A percentile compares a stretch with the other conserved stretches of the same genome.
phyloP scores from a whole-genome alignment of 2,797 vertebrate genomes.

The Pseudochaenichthys georgianus region DNA sequence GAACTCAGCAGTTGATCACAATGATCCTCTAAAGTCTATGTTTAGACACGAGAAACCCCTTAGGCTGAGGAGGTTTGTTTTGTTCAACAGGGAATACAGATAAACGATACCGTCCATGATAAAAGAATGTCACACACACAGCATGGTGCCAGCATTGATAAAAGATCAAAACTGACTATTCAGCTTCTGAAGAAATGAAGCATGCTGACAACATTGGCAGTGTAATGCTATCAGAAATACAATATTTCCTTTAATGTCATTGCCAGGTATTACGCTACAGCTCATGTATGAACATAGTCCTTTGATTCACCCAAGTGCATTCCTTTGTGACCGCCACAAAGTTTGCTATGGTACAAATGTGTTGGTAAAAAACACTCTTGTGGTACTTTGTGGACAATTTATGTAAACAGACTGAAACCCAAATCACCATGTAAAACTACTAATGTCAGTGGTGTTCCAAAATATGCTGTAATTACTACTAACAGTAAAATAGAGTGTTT shows the following conservation, averaged over 20 bases:
- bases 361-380: slow-evolving; percentile 30
- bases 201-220: slow-evolving; percentile 52
- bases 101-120: slow-evolving; percentile 63
- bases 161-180: slow-evolving; percentile 67
- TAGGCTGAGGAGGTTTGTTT: slow-evolving; percentile 71
- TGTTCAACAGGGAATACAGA: slow-evolving; percentile 69
- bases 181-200: slow-evolving; percentile 55
- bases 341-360: slow-evolving; percentile 19
- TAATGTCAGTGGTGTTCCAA: slow-evolving; percentile 28
- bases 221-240: slow-evolving; percentile 28
- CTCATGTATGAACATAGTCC: slow-evolving; percentile 2
- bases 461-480: slow-evolving; percentile 20
- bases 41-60: slow-evolving; percentile 70
- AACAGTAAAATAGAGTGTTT: slow-evolving; percentile 8
- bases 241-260: slow-evolving; percentile 41
- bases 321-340: slow-evolving; percentile 8
- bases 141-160: slow-evolving; percentile 59
- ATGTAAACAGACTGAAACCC: slow-evolving; percentile 30
- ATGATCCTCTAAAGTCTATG: slow-evolving; percentile 63
- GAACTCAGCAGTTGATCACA: slow-evolving; percentile 60
- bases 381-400: slow-evolving; percentile 20
- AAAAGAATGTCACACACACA: slow-evolving; percentile 73
- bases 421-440: neutral
- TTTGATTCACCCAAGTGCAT: slow-evolving; percentile 30
- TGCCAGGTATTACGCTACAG: slow-evolving; percentile 18